Percentiles rank a stretch among this genome's conserved stretches.
Conservation (phyloP, 1,140 invertebrate genomes). For the Orchesella cincta region DNA sequence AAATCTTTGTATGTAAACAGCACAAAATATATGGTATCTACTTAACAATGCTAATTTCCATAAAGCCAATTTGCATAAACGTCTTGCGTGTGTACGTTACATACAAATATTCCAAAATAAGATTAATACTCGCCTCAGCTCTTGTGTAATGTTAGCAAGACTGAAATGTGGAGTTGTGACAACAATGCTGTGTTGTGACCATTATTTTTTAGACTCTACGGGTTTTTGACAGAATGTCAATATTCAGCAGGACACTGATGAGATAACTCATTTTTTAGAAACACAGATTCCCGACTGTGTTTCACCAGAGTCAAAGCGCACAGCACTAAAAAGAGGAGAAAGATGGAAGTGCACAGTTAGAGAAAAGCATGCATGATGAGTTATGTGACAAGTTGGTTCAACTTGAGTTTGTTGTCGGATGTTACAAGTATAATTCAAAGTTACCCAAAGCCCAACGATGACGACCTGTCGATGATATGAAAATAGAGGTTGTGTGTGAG, state of each 20-base stretch:
- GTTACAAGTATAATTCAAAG: neutral
- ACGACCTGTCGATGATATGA: constrained; percentile 21
- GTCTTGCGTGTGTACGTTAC: too few species aligned
- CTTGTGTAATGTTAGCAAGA: too few species aligned
- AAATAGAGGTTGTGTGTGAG: neutral
- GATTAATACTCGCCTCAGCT: too few species aligned
- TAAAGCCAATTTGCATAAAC: too few species aligned
- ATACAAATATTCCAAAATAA: too few species aligned
- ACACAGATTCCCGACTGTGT: neutral
- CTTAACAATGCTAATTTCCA: too few species aligned
- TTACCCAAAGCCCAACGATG: neutral
- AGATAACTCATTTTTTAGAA: constrained; percentile 8
- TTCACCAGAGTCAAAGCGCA: neutral
- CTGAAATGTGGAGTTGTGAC: too few species aligned
- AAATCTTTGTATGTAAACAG: too few species aligned
- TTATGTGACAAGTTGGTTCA: constrained; percentile 45
- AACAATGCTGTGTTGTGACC: neutral
- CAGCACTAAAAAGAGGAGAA: neutral
- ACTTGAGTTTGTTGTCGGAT: neutral
- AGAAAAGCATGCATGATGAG: constrained; percentile 35
- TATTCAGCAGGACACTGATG: constrained; percentile 13
- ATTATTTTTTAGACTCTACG: neutral
- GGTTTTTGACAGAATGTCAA: constrained; percentile 26
- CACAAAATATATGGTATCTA: too few species aligned
- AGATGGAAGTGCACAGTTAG: neutral